Conservation (phyloP, 2,888 invertebrate genomes). For the Netelia fuscicornis region DNA sequence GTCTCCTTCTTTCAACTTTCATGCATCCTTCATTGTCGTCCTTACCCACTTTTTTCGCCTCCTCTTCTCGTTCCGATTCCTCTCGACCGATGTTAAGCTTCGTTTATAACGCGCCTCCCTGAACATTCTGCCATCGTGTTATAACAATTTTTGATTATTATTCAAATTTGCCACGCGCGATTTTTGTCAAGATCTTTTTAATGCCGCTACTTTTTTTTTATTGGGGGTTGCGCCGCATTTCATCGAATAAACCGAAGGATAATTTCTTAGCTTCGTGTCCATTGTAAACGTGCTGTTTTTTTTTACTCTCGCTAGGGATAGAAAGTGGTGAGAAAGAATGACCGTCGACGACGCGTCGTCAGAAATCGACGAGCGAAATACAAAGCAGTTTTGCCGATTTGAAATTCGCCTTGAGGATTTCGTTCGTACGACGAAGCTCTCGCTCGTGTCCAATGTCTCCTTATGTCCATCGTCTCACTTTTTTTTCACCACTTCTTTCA, state of each 20-base stretch:
- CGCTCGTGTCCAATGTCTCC: slow-evolving; percentile 60
- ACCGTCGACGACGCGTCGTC: slow-evolving; percentile 52
- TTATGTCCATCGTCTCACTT: slow-evolving; percentile 70
- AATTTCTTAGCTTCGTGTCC: not conserved
- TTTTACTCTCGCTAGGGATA: slow-evolving; percentile 57
- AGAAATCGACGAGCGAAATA: slow-evolving; percentile 71
- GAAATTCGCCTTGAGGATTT: slow-evolving; percentile 73
- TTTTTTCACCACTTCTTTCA: slow-evolving; percentile 58
- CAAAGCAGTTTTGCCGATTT: slow-evolving; percentile 72
- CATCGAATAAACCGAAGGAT: not conserved
- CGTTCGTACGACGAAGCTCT: slow-evolving; percentile 56
- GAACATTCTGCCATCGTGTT: too few species aligned
- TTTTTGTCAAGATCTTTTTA: not conserved
- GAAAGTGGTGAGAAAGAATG: slow-evolving; percentile 70
- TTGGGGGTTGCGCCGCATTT: not conserved
- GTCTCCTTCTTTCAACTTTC: slow-evolving; percentile 55
- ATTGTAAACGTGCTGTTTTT: slow-evolving; percentile 52
- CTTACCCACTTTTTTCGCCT: slow-evolving; percentile 11
- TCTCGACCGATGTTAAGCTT: not conserved
- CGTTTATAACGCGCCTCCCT: slow-evolving; percentile 15
- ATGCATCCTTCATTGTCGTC: slow-evolving; percentile 22
- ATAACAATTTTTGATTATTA: not conserved
- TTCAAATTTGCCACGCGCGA: not conserved
- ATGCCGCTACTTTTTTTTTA: not conserved
- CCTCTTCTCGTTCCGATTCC: slow-evolving; percentile 2